A percentile compares a stretch with the other conserved stretches of the same genome.
Conservation (phyloP, 1,140 invertebrate species). For the Doryteuthis pealeii region DNA sequence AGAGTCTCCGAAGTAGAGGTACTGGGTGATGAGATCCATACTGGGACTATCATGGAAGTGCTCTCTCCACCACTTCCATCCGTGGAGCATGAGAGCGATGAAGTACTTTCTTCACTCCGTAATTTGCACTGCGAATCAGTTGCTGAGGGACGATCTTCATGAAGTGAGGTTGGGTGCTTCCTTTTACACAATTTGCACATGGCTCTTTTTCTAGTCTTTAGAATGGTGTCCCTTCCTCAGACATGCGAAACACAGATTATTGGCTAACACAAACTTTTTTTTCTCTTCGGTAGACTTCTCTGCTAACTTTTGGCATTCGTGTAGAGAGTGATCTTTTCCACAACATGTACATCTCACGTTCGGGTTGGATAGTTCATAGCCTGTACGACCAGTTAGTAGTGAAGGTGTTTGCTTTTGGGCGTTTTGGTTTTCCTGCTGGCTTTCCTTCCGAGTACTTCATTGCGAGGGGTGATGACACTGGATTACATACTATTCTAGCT, state of each 20-base stretch:
- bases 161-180: slow-evolving; percentile 25
- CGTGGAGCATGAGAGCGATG: slow-evolving; percentile 3
- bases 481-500: slow-evolving; percentile 23
- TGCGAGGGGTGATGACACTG: slow-evolving; percentile 19
- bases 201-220: slow-evolving; percentile 21
- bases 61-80: not conserved
- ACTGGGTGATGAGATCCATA: slow-evolving; percentile 24
- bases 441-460: slow-evolving; percentile 7
- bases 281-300: slow-evolving; percentile 4
- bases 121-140: not conserved
- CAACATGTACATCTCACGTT: too few relatives aligned
- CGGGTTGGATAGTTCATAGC: too few relatives aligned
- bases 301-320: slow-evolving; percentile 19
- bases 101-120: not conserved
- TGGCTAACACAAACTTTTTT: slow-evolving; percentile 17
- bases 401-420: not conserved
- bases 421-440: not conserved
- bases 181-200: slow-evolving; percentile 19
- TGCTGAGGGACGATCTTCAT: slow-evolving; percentile 17
- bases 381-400: not conserved
- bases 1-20: slow-evolving; percentile 18
- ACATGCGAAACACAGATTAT: slow-evolving; percentile 27
- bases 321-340: slow-evolving; percentile 5
- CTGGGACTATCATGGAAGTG: slow-evolving; percentile 31
- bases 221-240: slow-evolving; percentile 21